A percentile compares a stretch with the other conserved stretches of the same genome.
phyloP scores from a whole-genome alignment of 2,888 invertebrate genomes.

The Ommatoiulus sabulosus region DNA sequence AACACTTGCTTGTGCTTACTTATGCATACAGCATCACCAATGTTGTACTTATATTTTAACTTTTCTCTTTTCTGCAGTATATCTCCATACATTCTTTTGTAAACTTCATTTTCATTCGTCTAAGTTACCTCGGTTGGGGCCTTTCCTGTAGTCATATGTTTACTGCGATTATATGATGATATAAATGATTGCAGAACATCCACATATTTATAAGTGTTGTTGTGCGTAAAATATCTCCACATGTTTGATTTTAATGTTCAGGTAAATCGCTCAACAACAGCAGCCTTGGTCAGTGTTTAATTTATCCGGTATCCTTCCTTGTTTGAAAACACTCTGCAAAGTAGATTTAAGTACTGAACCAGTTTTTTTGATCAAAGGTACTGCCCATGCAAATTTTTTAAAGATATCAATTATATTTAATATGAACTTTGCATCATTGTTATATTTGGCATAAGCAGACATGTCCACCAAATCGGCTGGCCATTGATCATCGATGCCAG shows the following conservation, averaged over 20 bases:
- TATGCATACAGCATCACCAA: conserved; percentile 59
- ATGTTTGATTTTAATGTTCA: conserved; percentile 63
- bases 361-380: conserved; percentile 62
- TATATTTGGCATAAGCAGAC: conserved; percentile 57
- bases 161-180: conserved; percentile 61
- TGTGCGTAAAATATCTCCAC: conserved; percentile 63
- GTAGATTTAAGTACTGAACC: conserved; percentile 58
- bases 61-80: background rate
- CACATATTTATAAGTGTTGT: conserved; percentile 62
- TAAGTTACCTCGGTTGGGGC: conserved; percentile 61
- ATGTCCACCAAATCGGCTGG: conserved; percentile 62
- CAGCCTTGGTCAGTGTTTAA: conserved; percentile 62
- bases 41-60: conserved; percentile 37
- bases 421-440: conserved; percentile 62
- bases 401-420: conserved; percentile 63
- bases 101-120: conserved; percentile 59
- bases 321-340: conserved; percentile 60
- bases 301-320: conserved; percentile 60
- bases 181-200: conserved; percentile 63
- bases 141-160: background rate
- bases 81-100: background rate
- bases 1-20: conserved; percentile 59
- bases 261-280: conserved; percentile 61
- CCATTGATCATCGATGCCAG: conserved; percentile 62
- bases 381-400: conserved; percentile 62